Base-by-base conservation (phyloP, 2,888 invertebrate species). In the Drosophila koepferae region DNA sequence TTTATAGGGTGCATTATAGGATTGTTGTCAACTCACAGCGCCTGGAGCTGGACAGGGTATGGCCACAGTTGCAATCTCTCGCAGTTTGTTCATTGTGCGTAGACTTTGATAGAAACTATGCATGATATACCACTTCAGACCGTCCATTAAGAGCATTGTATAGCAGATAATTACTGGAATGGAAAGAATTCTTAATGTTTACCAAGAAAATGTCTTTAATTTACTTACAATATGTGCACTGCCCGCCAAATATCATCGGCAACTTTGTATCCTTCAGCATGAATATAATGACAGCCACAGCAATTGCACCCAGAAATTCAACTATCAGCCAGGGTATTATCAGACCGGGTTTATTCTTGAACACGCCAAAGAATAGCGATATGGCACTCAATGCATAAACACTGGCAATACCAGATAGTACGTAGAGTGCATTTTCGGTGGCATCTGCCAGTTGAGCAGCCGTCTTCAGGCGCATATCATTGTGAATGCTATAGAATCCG, bases 31-130 rank as follows among this genome's bases (percentile, higher is more conserved):
- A 81, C 90, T 90, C 87, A 93, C 93, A 62, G 91, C 81, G 65
- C 93, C 92, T 16, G 93, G 92, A 16, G 93, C 90, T 51, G 93
- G 93, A 54, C 92, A 93, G 2, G 93, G 93, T 60, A 93, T 93
- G 40, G 93, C 93, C 28, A 93, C 93, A 8, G 93, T 93, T 36
- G 93, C 93, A 28, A 93, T 92, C 74, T 93, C 93, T 3, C 92
- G 91, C 43, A 93, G 63, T 68, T 93, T 93, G 43, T 92, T 92
- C 85, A 93, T 92, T 58, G 92, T 90, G 12, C 92, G 88, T 53
- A 93, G 78, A 59, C 91, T 93, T 65, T 91, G 89, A 61, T 93
- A 93, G 80, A 91, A 93, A 7, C 89, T 87, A 61, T 92, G 91
- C 74, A 93, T 91, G 3, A 92, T 88, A 67, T 91, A 92, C 93